A percentile compares a stretch with the other conserved stretches of the same genome.
Conservation (phyloP, 2,888 invertebrate species). For the Pammene fasciana region DNA sequence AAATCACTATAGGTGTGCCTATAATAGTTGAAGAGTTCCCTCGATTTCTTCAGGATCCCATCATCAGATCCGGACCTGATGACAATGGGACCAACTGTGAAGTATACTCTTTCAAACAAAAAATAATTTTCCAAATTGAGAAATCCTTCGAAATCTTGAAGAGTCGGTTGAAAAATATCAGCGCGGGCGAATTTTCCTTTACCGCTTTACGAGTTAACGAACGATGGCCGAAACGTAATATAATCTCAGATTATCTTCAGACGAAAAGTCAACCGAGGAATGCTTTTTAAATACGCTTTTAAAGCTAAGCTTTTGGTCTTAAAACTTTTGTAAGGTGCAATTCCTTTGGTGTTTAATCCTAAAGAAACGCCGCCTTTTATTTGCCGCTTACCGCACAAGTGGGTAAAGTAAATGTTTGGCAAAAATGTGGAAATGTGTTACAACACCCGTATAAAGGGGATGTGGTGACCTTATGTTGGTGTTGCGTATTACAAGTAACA, state of each 20-base stretch:
- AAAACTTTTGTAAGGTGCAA: conserved; percentile 39
- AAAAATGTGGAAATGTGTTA: conserved; percentile 6
- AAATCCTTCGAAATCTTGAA: no score
- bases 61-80: no score
- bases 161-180: conserved; percentile 7
- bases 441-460: background rate
- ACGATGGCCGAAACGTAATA: conserved; percentile 13
- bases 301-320: conserved; percentile 33
- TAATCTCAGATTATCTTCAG: conserved; percentile 35
- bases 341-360: conserved; percentile 37
- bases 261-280: conserved; percentile 37
- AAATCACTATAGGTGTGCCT: no score
- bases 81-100: no score
- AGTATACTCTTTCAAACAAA: no score
- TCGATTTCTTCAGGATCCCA: no score
- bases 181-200: conserved; percentile 4
- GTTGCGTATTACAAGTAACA: background rate
- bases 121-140: no score
- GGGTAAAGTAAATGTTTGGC: conserved; percentile 21
- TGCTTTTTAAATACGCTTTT: conserved; percentile 38
- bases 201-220: conserved; percentile 11
- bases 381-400: conserved; percentile 22
- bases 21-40: no score
- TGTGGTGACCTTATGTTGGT: conserved; percentile 2
- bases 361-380: conserved; percentile 33